Evolutionary conservation across 2,888 invertebrate species (phyloP).

Genomic region (Scelioninae gen. 1): DNA sequence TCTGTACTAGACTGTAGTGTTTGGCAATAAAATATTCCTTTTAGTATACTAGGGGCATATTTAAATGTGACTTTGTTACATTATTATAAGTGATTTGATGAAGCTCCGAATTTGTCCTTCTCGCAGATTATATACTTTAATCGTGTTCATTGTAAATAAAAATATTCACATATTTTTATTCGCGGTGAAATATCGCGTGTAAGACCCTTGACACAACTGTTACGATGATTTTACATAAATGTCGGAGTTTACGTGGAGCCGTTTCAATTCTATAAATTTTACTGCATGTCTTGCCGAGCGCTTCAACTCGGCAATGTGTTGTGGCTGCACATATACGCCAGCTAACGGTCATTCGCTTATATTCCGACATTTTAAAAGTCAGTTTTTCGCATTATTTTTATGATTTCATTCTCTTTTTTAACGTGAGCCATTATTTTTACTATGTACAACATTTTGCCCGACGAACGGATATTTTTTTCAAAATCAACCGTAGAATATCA

Average conservation of each 20-base stretch:
- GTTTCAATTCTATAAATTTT: constrained; percentile 68
- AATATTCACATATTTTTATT: constrained; percentile 23
- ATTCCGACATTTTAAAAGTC: constrained; percentile 53
- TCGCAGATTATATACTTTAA: constrained; percentile 16
- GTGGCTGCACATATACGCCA: constrained; percentile 32
- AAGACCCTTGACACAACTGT: constrained; percentile 40
- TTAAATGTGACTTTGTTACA: constrained; percentile 21
- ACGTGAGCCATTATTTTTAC: constrained; percentile 25
- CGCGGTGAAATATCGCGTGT: constrained; percentile 19
- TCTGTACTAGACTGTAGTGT: constrained; percentile 34
- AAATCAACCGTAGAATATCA: too few relatives aligned
- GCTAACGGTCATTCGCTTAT: constrained; percentile 56
- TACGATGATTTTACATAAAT: constrained; percentile 62
- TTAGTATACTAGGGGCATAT: constrained; percentile 5
- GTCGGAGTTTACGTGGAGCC: constrained; percentile 41
- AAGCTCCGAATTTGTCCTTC: not conserved
- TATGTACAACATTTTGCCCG: constrained; percentile 3
- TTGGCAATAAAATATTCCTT: constrained; percentile 49
- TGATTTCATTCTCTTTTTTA: constrained; percentile 41
- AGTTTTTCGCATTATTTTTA: constrained; percentile 52
- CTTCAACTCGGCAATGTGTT: constrained; percentile 63
- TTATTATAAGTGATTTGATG: constrained; percentile 15
- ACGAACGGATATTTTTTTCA: not conserved
- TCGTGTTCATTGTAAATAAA: constrained; percentile 1
- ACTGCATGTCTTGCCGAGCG: constrained; percentile 57